Conservation (phyloP, 2,888 invertebrate species). For the Noctua janthe region DNA sequence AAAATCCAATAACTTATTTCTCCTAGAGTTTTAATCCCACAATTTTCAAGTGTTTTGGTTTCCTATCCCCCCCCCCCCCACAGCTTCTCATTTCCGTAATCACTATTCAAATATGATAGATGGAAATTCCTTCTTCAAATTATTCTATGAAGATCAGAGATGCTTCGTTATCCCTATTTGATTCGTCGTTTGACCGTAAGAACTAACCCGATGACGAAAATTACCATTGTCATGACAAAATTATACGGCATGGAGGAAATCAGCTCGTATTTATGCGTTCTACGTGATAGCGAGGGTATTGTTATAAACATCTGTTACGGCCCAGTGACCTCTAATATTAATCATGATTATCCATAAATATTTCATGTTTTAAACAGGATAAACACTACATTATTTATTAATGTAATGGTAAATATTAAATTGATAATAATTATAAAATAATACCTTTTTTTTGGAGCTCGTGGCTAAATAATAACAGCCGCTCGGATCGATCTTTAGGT, state of each 20-base stretch:
- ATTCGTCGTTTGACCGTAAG: background rate
- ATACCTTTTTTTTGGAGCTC: too few species aligned
- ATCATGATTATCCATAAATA: constrained; percentile 28
- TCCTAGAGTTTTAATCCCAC: too few species aligned
- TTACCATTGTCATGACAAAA: constrained; percentile 37
- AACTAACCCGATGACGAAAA: constrained; percentile 8
- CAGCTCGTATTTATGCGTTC: constrained; percentile 41
- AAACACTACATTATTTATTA: background rate
- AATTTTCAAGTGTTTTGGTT: too few species aligned
- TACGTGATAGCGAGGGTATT: background rate
- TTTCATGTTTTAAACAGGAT: background rate
- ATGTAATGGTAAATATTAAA: background rate
- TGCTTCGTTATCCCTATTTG: background rate
- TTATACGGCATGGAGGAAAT: constrained; percentile 41
- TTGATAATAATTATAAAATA: background rate
- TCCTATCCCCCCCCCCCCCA: too few species aligned
- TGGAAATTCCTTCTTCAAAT: background rate
- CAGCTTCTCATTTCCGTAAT: background rate
- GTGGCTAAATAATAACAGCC: too few species aligned
- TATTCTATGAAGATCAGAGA: background rate
- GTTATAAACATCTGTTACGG: constrained; percentile 34
- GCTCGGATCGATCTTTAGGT: too few species aligned
- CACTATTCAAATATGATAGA: background rate
- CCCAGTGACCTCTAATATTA: constrained; percentile 41
- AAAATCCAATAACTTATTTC: too few species aligned